A percentile compares a stretch with the other conserved stretches of the same genome.
Conservation (phyloP, 2,113 vertebrate genomes). For the Tragelaphus imberbis region DNA sequence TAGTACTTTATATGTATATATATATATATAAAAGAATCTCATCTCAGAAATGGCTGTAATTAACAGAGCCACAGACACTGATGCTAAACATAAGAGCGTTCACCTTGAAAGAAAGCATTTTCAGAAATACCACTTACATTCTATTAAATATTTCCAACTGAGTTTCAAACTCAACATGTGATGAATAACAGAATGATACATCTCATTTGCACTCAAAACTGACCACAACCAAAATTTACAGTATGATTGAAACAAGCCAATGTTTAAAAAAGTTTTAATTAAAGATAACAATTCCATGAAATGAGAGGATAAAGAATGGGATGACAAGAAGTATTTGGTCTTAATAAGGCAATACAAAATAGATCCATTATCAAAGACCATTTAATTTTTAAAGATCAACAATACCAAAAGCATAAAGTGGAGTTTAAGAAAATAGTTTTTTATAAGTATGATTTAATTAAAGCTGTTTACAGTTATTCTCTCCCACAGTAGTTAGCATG, state of each 20-base stretch:
- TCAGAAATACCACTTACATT: slow-evolving; percentile 72
- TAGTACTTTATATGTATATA: slow-evolving; percentile 37
- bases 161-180: slow-evolving; percentile 64
- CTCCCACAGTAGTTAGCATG: slow-evolving; percentile 75
- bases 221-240: slow-evolving; percentile 67
- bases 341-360: slow-evolving; percentile 82
- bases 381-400: slow-evolving; percentile 74
- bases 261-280: slow-evolving; percentile 68
- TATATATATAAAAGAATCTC: slow-evolving; percentile 67
- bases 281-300: slow-evolving; percentile 64
- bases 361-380: slow-evolving; percentile 73
- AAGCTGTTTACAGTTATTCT: slow-evolving; percentile 77
- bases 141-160: slow-evolving; percentile 68
- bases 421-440: slow-evolving; percentile 81
- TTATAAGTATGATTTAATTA: slow-evolving; percentile 77
- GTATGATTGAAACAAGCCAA: slow-evolving; percentile 72
- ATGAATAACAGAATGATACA: slow-evolving; percentile 55
- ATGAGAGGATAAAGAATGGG: slow-evolving; percentile 59
- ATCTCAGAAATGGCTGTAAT: slow-evolving; percentile 70
- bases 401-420: slow-evolving; percentile 75
- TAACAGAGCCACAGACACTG: slow-evolving; percentile 49
- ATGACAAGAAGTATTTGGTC: slow-evolving; percentile 78
- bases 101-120: slow-evolving; percentile 59
- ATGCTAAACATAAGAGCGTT: slow-evolving; percentile 54
- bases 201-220: slow-evolving; percentile 54